Evolutionary conservation across 2,888 invertebrate species (phyloP).

Genomic region (Oxyteleia sp.): DNA sequence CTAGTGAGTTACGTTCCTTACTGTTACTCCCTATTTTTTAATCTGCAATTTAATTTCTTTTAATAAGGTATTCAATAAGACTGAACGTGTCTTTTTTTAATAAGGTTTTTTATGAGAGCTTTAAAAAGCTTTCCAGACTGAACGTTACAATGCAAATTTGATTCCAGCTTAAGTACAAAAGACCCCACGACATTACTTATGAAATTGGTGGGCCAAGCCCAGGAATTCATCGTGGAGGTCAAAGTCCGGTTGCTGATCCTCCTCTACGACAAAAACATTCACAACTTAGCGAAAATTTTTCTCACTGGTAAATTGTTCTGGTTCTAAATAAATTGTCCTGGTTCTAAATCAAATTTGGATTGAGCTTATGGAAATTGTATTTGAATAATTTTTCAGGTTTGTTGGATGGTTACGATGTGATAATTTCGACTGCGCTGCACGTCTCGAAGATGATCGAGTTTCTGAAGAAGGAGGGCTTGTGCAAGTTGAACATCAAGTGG

Average conservation of each 20-base stretch:
- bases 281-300: slow-evolving; percentile 88
- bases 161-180: slow-evolving; percentile 88
- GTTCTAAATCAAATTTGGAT: no score
- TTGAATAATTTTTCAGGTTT: slow-evolving; percentile 86
- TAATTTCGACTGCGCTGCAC: slow-evolving; percentile 89
- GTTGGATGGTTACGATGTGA: slow-evolving; percentile 90
- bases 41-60: no score
- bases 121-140: no score
- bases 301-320: slow-evolving; percentile 86
- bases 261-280: slow-evolving; percentile 88
- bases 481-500: slow-evolving; percentile 91
- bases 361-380: slow-evolving; percentile 33
- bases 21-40: no score
- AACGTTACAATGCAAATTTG: no score
- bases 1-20: no score
- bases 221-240: slow-evolving; percentile 90
- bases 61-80: no score
- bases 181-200: slow-evolving; percentile 91
- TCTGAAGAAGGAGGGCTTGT: slow-evolving; percentile 89
- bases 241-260: slow-evolving; percentile 89
- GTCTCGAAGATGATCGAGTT: slow-evolving; percentile 89
- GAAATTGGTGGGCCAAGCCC: slow-evolving; percentile 90
- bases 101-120: no score
- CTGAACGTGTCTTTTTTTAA: no score
- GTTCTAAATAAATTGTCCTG: no score